Conservation (phyloP, 2,797 vertebrate species). For the Acanthopagrus latus region DNA sequence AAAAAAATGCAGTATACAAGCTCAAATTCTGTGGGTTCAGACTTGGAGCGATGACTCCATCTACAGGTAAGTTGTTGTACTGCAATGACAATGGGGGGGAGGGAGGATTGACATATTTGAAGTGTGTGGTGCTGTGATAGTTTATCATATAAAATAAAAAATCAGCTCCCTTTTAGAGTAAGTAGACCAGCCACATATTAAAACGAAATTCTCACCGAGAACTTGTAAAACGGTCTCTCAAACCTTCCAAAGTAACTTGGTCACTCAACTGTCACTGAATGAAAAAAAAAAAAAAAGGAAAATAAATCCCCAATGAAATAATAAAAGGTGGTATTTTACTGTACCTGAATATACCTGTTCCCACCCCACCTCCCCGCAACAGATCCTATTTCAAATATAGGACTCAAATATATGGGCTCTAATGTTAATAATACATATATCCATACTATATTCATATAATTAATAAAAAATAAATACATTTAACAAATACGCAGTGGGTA, state of each 20-base stretch:
- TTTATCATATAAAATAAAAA: conserved; percentile 45
- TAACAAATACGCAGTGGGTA: conserved; percentile 81
- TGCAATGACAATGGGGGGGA: conserved; percentile 60
- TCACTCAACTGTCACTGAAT: conserved; percentile 79
- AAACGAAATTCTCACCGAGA: conserved; percentile 70
- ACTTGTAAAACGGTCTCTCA: conserved; percentile 80
- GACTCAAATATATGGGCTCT: conserved; percentile 75
- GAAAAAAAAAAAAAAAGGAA: conserved; percentile 30
- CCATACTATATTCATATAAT: conserved; percentile 81
- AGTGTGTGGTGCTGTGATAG: conserved; percentile 31
- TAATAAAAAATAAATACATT: conserved; percentile 89
- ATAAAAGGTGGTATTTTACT: conserved; percentile 69
- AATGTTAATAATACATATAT: conserved; percentile 79
- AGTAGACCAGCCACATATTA: conserved; percentile 84
- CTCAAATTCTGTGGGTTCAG: conserved; percentile 58
- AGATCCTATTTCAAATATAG: conserved; percentile 69
- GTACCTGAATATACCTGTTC: conserved; percentile 66
- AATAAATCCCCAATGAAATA: conserved; percentile 48
- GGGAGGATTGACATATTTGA: conserved; percentile 22
- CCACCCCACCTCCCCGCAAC: conserved; percentile 40
- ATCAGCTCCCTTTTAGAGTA: conserved; percentile 72
- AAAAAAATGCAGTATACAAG: conserved; percentile 75
- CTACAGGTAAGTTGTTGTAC: conserved; percentile 78
- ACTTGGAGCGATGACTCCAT: conserved; percentile 72
- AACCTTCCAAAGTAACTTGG: conserved; percentile 81